Conservation (phyloP, 2,888 invertebrate genomes). For the Mythimna albipuncta region DNA sequence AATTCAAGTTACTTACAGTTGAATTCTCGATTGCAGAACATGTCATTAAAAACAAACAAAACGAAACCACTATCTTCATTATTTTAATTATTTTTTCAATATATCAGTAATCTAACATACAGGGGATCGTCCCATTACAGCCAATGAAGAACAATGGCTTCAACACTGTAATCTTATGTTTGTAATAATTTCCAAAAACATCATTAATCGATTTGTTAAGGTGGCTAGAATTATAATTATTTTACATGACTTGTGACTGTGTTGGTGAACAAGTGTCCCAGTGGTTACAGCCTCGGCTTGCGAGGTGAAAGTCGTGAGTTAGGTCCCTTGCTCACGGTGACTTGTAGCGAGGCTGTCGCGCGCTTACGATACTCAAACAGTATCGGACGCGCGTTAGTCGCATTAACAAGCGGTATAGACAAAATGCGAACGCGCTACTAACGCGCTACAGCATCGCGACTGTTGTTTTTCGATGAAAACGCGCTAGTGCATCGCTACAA, state of each 20-base stretch:
- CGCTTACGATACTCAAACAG: too few species aligned
- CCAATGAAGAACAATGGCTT: slow-evolving; percentile 33
- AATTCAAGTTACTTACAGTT: slow-evolving; percentile 38
- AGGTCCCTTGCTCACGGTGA: too few species aligned
- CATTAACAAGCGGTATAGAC: too few species aligned
- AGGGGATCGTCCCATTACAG: slow-evolving; percentile 26
- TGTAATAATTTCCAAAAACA: slow-evolving; percentile 53
- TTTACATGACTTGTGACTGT: slow-evolving; percentile 8
- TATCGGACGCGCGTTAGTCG: too few species aligned
- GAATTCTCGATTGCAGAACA: slow-evolving; percentile 28
- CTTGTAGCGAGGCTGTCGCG: too few species aligned
- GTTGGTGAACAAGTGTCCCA: not conserved
- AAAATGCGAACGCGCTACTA: too few species aligned
- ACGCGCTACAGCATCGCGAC: too few species aligned
- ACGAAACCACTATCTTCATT: slow-evolving; percentile 13
- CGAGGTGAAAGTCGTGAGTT: not conserved
- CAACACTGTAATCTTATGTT: slow-evolving; percentile 55
- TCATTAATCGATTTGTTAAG: slow-evolving; percentile 58
- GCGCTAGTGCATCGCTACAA: too few species aligned
- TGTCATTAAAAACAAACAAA: slow-evolving; percentile 29
- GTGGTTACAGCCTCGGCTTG: not conserved
- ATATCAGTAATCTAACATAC: slow-evolving; percentile 6
- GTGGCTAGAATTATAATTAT: slow-evolving; percentile 34
- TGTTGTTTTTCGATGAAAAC: too few species aligned
- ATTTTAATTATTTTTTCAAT: slow-evolving; percentile 21